phyloP scores from a whole-genome alignment of 2,113 vertebrate genomes.

The Sakesphorus luctuosus region DNA sequence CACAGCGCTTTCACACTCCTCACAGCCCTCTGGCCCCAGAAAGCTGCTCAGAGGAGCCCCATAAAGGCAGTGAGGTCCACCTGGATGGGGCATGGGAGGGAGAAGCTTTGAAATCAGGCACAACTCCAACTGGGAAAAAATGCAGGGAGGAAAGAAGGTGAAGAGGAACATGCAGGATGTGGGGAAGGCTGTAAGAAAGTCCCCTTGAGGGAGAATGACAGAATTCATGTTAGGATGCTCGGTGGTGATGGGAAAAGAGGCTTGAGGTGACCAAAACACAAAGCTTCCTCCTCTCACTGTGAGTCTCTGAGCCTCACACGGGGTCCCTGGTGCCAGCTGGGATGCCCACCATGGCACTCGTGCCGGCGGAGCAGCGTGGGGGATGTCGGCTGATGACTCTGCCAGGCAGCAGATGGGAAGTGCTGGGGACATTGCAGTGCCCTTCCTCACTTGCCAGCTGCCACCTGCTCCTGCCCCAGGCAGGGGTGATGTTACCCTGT shows the following conservation, averaged over 20 bases:
- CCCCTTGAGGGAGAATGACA: neutral
- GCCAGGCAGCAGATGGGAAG: constrained; percentile 42
- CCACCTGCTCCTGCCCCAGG: constrained; percentile 49
- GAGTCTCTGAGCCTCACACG: neutral
- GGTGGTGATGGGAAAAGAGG: neutral
- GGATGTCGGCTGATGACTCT: constrained; percentile 1
- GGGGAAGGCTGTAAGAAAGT: neutral
- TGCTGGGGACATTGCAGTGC: neutral
- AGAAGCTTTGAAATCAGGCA: neutral
- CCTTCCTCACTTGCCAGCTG: constrained; percentile 9
- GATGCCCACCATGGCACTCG: rapidly evolving
- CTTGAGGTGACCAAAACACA: neutral
- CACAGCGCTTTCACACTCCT: neutral
- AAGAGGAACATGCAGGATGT: neutral
- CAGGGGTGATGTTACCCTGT: neutral
- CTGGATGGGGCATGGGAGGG: neutral
- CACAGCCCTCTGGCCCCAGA: neutral
- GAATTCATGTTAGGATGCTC: neutral
- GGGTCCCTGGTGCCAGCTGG: neutral
- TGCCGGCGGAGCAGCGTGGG: neutral
- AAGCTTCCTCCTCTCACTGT: neutral
- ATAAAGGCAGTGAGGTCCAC: neutral
- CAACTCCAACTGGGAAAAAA: neutral
- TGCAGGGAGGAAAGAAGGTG: neutral
- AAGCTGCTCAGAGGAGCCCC: neutral